Evolutionary conservation across 2,888 invertebrate genomes (phyloP), one percentile per base, ranked within the genome.

Genomic region (Limnephilus rhombicus): DNA sequence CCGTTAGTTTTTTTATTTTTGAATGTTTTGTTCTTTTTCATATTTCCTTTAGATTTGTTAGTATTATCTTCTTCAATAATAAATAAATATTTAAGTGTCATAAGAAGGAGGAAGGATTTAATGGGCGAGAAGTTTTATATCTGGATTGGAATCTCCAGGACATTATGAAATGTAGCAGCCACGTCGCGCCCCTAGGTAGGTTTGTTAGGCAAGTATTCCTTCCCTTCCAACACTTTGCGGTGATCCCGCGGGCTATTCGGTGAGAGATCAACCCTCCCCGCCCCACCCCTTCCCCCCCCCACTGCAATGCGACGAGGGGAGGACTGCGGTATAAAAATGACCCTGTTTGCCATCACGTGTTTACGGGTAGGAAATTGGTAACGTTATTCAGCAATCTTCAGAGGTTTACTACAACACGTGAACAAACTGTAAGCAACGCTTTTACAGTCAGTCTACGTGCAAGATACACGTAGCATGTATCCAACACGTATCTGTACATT

Each of bases 231-330:
- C 91, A 91, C 91, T 89, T 89, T 89, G 83, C 89, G 31, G 83
- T 89, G 80, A 53, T 88, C 88, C 82, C 80, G 80, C 29, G 87
- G 89, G 85, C 31, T 91, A 85, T 91, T 91, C 49, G 91, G 91
- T n/a, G 80, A 91, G 80, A 91, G 91, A 89, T 91, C 89, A 89
- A 29, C 83, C 91, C n/a, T 68, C 31, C 31, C 31, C 31, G 31
- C 31, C 31, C 68, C 85, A 34, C 89, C 24, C 7, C 68, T 24
- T 7, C 24, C 68, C 68, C 68, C 18, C 18, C 68, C 85, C 49
- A 53, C 91, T 91, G 91, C 91, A 91, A 89, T 91, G 91, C 91
- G 91, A 85, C 85, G 83, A 85, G n/a, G 85, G 85, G 41, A 45
- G 2, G 45, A 85, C 31, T 85, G 85, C 85, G 85, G 85, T n/a